Evolutionary conservation across 2,888 invertebrate species (phyloP).

Genomic region (Augochlorella aurata): DNA sequence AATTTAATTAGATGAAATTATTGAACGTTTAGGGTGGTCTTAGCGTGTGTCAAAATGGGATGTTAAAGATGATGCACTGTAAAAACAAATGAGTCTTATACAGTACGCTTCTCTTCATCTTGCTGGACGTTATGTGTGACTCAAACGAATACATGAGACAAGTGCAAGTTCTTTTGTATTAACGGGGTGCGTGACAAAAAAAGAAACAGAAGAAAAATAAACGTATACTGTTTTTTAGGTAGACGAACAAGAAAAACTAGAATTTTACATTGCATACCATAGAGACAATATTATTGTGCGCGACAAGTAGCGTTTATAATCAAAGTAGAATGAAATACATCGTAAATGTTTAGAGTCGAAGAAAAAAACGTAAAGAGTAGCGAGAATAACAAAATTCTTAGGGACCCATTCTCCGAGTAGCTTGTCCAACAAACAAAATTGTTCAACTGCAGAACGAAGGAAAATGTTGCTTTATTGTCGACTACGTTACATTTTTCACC

Average conservation of each 20-base stretch:
- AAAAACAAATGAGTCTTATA: too few relatives aligned
- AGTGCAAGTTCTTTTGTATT: constrained; percentile 40
- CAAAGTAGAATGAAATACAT: constrained; percentile 67
- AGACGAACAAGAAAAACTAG: constrained; percentile 45
- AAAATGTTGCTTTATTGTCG: constrained; percentile 22
- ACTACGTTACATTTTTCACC: neutral
- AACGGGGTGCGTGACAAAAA: constrained; percentile 49
- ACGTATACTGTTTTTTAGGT: constrained; percentile 55
- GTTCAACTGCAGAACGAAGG: constrained; percentile 13
- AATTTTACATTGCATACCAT: constrained; percentile 68
- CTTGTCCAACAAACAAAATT: constrained; percentile 21
- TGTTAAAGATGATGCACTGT: too few relatives aligned
- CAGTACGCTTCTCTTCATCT: neutral
- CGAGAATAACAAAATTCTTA: constrained; percentile 48
- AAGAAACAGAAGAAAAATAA: constrained; percentile 11
- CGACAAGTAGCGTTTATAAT: constrained; percentile 71
- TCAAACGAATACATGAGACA: constrained; percentile 14
- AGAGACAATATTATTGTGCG: constrained; percentile 70
- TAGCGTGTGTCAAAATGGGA: neutral
- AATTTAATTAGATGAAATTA: neutral
- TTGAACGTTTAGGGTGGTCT: neutral
- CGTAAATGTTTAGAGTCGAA: constrained; percentile 59
- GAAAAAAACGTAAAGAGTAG: constrained; percentile 40
- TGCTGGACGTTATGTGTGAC: constrained; percentile 1
- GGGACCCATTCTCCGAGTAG: constrained; percentile 59